Conservation (phyloP, 2,797 vertebrate species). For the Trachops cirrhosus region DNA sequence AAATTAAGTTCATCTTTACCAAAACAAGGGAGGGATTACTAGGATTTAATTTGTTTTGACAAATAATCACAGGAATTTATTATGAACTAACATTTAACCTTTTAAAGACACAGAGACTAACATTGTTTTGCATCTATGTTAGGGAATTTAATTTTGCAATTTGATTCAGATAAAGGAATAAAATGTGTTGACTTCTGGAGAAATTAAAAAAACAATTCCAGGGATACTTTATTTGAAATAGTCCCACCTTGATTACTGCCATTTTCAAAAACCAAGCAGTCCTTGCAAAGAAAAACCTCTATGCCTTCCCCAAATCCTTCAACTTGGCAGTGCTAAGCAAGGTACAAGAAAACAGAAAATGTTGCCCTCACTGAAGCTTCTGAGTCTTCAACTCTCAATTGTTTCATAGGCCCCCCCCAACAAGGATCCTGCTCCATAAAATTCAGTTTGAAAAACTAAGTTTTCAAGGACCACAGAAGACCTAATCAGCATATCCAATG, state of each 20-base stretch:
- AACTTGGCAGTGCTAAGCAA: background rate
- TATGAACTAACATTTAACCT: background rate
- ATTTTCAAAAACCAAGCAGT: background rate
- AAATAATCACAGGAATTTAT: slow-evolving; percentile 12
- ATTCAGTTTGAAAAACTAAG: background rate
- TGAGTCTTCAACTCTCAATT: background rate
- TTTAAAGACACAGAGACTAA: slow-evolving; percentile 8
- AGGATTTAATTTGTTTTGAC: slow-evolving; percentile 11
- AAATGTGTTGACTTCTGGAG: background rate
- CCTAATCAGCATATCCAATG: background rate
- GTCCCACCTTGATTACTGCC: background rate
- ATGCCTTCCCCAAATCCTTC: background rate
- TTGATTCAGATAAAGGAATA: slow-evolving; percentile 5
- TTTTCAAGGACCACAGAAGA: background rate
- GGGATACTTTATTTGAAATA: background rate
- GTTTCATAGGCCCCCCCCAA: background rate
- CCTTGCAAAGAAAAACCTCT: background rate
- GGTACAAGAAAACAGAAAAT: background rate
- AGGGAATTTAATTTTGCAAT: slow-evolving; percentile 3
- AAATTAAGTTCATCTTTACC: background rate
- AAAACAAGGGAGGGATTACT: background rate
- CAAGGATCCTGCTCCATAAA: background rate
- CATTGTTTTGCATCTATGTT: background rate
- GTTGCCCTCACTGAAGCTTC: background rate
- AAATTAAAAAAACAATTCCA: background rate